Evolutionary conservation across 64 coral and sea anemone species (phyloP).

Genomic region (Stichodactyla mertensii): DNA sequence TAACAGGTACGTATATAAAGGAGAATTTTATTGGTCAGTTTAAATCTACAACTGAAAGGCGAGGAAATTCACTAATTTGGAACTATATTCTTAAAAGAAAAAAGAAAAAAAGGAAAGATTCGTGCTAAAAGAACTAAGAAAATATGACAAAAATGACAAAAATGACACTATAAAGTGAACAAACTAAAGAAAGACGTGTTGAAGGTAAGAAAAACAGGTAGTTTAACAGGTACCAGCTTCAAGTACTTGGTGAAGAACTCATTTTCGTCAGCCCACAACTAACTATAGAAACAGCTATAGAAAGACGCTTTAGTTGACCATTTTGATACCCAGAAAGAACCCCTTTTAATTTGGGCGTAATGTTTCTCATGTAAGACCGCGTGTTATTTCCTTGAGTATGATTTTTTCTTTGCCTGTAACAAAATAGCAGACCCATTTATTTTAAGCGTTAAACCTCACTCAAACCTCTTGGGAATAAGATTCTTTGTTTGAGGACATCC

Average conservation of each 20-base stretch:
- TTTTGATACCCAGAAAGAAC: too few relatives aligned
- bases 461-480: neutral
- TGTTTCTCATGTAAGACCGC: too few relatives aligned
- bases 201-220: neutral
- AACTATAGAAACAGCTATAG: too few relatives aligned
- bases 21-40: neutral
- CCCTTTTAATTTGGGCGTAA: too few relatives aligned
- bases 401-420: too few relatives aligned
- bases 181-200: neutral
- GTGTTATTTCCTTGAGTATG: too few relatives aligned
- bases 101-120: neutral
- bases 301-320: neutral
- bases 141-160: neutral
- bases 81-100: neutral
- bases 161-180: neutral
- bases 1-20: neutral
- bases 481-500: too few relatives aligned
- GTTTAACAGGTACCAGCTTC: neutral
- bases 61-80: neutral
- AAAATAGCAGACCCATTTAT: too few relatives aligned
- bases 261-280: neutral
- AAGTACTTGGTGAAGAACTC: neutral
- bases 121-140: neutral
- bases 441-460: neutral
- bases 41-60: neutral